Conservation (phyloP, 2,888 invertebrate genomes). For the Lasioglossum zephyrum region DNA sequence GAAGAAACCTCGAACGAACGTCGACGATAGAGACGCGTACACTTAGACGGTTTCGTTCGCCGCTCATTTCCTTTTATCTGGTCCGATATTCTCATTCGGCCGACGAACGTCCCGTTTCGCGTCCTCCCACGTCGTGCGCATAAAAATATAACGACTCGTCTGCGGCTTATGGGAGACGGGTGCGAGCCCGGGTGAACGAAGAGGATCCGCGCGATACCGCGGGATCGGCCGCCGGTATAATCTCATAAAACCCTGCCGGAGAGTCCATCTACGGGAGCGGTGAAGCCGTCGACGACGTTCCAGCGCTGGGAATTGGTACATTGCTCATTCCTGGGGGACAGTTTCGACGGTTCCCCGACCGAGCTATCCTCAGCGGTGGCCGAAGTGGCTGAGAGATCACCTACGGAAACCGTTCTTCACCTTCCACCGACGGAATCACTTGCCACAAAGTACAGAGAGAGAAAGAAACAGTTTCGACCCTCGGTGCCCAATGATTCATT, state of each 20-base stretch:
- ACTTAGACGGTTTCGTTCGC: constrained; percentile 21
- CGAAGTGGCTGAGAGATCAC: constrained; percentile 9
- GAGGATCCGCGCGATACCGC: constrained; percentile 51
- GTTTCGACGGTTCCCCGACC: constrained; percentile 30
- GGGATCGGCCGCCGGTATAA: constrained; percentile 64
- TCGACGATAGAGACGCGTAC: not conserved
- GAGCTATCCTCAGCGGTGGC: constrained; percentile 11
- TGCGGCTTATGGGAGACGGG: constrained; percentile 48
- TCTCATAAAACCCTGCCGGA: constrained; percentile 64
- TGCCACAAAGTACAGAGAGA: not conserved
- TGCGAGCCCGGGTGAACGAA: constrained; percentile 1
- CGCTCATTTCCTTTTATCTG: constrained; percentile 43
- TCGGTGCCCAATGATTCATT: not conserved
- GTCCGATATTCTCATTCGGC: constrained; percentile 49
- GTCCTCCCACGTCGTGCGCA: constrained; percentile 58
- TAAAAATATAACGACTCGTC: constrained; percentile 75
- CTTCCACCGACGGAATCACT: not conserved
- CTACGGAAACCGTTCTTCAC: not conserved
- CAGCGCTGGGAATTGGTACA: constrained; percentile 40
- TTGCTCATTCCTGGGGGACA: constrained; percentile 30
- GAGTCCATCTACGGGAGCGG: constrained; percentile 57
- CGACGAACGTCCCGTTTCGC: constrained; percentile 44
- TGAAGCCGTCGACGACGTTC: constrained; percentile 55
- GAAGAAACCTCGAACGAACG: not conserved
- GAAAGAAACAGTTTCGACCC: not conserved